A percentile compares a stretch with the other conserved stretches of the same genome.
phyloP scores from a whole-genome alignment of 2,797 vertebrate species.

The Remorina albescens region DNA sequence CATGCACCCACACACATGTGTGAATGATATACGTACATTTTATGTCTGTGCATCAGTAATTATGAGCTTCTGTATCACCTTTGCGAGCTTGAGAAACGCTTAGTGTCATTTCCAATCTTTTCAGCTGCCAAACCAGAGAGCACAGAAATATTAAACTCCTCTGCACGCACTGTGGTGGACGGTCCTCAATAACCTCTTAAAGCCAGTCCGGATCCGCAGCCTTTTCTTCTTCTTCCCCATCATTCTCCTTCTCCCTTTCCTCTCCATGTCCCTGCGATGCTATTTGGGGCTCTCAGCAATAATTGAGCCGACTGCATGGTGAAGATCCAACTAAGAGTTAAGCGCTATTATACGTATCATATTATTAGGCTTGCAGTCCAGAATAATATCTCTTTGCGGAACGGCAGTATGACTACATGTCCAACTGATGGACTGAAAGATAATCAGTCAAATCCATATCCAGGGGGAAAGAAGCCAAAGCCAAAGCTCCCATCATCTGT shows the following conservation, averaged over 20 bases:
- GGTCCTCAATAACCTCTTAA: conserved; percentile 64
- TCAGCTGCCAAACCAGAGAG: conserved; percentile 65
- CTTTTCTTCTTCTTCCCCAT: conserved; percentile 50
- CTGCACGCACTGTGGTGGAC: conserved; percentile 60
- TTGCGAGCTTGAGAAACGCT: conserved; percentile 67
- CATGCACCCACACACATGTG: no score
- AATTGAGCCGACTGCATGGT: conserved; percentile 54
- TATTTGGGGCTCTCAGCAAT: conserved; percentile 63
- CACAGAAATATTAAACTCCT: conserved; percentile 70
- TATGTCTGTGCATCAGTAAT: conserved; percentile 24
- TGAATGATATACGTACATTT: conserved; percentile 31
- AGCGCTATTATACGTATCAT: conserved; percentile 71
- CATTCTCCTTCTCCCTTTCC: conserved; percentile 32
- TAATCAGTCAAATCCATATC: conserved; percentile 79
- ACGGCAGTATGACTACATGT: conserved; percentile 65
- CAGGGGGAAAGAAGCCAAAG: conserved; percentile 68
- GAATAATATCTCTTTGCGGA: conserved; percentile 71
- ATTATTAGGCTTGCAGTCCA: conserved; percentile 69
- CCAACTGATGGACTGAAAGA: conserved; percentile 78
- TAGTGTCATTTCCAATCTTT: conserved; percentile 68
- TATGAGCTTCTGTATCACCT: conserved; percentile 59
- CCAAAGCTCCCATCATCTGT: conserved; percentile 69
- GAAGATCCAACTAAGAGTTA: conserved; percentile 67
- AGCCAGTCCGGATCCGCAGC: conserved; percentile 45
- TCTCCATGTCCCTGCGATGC: conserved; percentile 40